Evolutionary conservation across 2,797 vertebrate genomes (phyloP).

Genomic region (Aselliscus stoliczkanus): DNA sequence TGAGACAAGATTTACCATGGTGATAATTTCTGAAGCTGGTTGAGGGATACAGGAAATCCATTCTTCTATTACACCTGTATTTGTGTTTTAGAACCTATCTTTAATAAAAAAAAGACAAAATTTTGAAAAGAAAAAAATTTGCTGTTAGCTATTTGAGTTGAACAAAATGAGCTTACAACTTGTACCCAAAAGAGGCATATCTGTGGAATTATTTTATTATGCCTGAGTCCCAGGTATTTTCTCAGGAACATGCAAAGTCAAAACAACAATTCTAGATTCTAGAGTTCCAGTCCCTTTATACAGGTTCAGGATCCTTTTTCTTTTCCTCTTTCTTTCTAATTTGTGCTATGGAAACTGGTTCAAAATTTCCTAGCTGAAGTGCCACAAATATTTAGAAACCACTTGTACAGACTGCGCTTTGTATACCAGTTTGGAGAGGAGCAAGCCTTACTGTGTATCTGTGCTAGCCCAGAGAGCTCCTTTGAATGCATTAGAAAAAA

Average conservation of each 20-base stretch:
- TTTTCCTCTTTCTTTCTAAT: not conserved
- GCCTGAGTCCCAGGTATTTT: not conserved
- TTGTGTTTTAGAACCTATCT: not conserved
- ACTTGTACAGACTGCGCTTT: not conserved
- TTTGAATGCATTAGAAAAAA: not conserved
- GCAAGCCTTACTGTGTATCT: not conserved
- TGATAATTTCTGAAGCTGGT: not conserved
- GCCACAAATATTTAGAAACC: not conserved
- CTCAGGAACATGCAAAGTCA: not conserved
- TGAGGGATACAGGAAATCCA: not conserved
- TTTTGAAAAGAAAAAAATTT: not conserved
- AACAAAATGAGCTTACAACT: not conserved
- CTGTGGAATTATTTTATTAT: not conserved
- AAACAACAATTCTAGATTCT: not conserved
- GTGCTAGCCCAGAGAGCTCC: not conserved
- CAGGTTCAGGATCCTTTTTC: not conserved
- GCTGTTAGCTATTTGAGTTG: not conserved
- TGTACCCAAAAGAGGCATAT: not conserved
- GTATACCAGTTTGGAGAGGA: not conserved
- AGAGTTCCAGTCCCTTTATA: not conserved
- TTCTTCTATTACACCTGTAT: not conserved
- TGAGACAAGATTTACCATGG: not conserved
- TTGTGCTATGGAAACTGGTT: not conserved
- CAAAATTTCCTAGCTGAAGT: not conserved
- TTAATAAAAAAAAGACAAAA: not conserved